These are phyloP conservation scores for Lontra canadensis DNA, from an alignment of 2,113 vertebrate species.

Conservation along the genomic window DNA sequence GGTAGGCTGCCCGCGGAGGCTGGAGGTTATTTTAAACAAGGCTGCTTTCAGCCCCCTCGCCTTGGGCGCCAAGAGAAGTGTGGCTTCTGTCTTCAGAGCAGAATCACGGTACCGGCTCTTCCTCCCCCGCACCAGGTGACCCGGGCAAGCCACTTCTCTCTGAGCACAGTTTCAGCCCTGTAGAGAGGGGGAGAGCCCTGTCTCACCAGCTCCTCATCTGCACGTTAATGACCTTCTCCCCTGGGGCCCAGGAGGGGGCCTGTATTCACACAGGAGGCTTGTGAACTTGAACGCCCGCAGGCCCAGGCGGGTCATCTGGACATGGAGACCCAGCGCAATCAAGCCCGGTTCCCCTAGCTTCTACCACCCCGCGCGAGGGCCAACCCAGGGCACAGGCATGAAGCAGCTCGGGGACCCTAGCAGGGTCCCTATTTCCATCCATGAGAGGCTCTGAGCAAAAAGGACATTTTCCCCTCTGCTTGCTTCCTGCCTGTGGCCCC, in stretches of 20 bases:
- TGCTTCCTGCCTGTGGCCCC: not conserved
- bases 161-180: not conserved
- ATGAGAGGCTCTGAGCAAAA: not conserved
- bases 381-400: rapidly evolving
- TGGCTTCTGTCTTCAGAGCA: not conserved
- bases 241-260: too few species aligned
- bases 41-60: not conserved
- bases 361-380: not conserved
- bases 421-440: not conserved
- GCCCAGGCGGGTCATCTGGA: too few species aligned
- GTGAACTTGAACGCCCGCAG: not conserved
- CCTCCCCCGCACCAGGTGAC: not conserved
- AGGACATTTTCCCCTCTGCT: not conserved
- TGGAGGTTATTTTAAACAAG: not conserved
- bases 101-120: not conserved
- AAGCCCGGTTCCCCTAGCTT: not conserved
- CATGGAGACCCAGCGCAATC: not conserved
- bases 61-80: not conserved
- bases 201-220: too few species aligned
- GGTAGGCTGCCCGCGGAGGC: not conserved
- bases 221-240: not conserved
- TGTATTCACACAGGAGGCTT: not conserved
- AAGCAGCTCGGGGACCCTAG: not conserved
- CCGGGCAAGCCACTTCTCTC: not conserved
- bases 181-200: not conserved